Conservation (phyloP, 2,113 vertebrate species). For the Asarcornis scutulata region DNA sequence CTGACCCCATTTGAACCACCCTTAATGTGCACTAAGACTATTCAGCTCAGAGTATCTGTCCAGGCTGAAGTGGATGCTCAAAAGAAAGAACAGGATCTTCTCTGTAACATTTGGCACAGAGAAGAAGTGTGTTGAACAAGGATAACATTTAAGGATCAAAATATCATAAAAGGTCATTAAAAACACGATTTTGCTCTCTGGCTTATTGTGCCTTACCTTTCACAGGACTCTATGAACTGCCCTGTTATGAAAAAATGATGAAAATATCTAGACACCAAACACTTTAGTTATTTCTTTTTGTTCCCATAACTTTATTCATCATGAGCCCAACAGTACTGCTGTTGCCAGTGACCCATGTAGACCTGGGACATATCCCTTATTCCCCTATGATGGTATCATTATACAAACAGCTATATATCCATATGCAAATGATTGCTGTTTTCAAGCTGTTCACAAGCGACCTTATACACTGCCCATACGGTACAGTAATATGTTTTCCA, state of each 20-base stretch:
- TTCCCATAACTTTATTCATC: neutral
- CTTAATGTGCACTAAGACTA: fast-evolving
- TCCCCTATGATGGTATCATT: neutral
- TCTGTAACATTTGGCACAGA: neutral
- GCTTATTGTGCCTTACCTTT: neutral
- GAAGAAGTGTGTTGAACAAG: neutral
- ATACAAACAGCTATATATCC: neutral
- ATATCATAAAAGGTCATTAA: neutral
- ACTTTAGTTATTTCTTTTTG: neutral
- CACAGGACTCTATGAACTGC: neutral
- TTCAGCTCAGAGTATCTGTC: neutral
- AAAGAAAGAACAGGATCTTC: neutral
- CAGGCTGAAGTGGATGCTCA: neutral
- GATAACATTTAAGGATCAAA: neutral
- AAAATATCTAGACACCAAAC: neutral
- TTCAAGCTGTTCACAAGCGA: slow-evolving; percentile 45
- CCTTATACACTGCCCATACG: slow-evolving; percentile 33
- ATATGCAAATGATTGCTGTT: slow-evolving; percentile 50
- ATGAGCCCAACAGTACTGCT: neutral
- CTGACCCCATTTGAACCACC: neutral
- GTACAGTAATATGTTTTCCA: slow-evolving; percentile 41
- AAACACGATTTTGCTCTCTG: neutral
- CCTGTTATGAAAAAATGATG: neutral
- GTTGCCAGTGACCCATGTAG: neutral
- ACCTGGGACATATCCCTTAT: neutral